Evolutionary conservation across 2,797 vertebrate genomes (phyloP), one percentile per base, ranked within the genome.

Genomic region (Parambassis ranga): DNA sequence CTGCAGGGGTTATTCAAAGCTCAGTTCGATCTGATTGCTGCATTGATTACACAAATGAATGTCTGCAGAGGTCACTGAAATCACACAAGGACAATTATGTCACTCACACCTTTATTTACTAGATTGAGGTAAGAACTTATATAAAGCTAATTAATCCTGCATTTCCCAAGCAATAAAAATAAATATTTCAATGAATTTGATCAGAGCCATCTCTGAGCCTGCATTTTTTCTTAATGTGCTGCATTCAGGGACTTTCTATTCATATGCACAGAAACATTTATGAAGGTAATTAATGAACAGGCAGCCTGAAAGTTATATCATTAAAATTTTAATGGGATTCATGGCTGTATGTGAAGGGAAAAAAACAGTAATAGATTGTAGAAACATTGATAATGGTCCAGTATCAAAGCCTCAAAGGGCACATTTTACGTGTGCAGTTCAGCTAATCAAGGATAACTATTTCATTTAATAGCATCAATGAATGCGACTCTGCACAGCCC

Each of bases 41-140:
- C 65, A 86, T 86, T 63, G 77, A 85, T 85, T 71, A 63, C 65
- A 52, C 4, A 20, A 79, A 62, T 41, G 62, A 69, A 72, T 62
- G 52, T 68, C 73, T 26, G 43, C 48, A 66, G 68, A 71, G 55
- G 72, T 77, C 82, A 65, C 2, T 58, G 68, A 76, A 82, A 76
- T 66, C 71, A 67, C 65, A 67, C 32, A 41, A 58, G 63, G 61
- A 79, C 69, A 79, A 63, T 11, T n/a, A n/a, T n/a, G n/a, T n/a
- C n/a, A n/a, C n/a, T n/a, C n/a, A n/a, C n/a, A n/a, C n/a, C n/a
- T n/a, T n/a, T n/a, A n/a, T n/a, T n/a, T n/a, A n/a, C n/a, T n/a
- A n/a, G n/a, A n/a, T n/a, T n/a, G n/a, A n/a, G n/a, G n/a, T n/a
- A n/a, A n/a, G n/a, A n/a, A n/a, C n/a, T n/a, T n/a, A n/a, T n/a